Percentiles rank a stretch among this genome's conserved stretches.
phyloP scores from a whole-genome alignment of 2,113 vertebrate species.

The Pollimyrus isidori region DNA sequence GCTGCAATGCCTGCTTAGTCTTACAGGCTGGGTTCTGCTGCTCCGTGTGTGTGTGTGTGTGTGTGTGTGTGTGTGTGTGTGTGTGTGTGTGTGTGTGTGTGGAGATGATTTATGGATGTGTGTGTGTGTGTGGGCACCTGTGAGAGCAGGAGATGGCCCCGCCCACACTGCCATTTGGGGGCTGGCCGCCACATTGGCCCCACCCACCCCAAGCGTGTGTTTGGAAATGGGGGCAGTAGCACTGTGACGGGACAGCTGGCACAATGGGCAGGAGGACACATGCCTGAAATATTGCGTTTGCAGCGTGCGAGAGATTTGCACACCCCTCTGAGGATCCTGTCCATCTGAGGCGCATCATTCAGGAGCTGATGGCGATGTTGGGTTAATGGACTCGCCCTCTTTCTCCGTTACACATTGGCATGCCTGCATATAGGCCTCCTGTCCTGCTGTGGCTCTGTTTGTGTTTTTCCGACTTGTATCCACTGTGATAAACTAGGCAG shows the following conservation, averaged over 20 bases:
- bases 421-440: not conserved
- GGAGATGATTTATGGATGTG: no score
- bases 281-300: not conserved
- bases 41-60: not conserved
- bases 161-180: not conserved
- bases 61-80: no score
- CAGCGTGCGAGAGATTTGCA: not conserved
- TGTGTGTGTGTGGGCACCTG: not conserved
- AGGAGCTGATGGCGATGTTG: not conserved
- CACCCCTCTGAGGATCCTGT: not conserved
- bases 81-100: not conserved
- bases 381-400: not conserved
- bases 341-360: not conserved
- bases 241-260: not conserved
- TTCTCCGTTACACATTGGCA: not conserved
- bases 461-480: not conserved
- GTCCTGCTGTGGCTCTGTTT: not conserved
- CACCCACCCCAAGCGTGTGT: not conserved
- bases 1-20: not conserved
- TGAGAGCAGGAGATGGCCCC: not conserved
- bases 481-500: not conserved
- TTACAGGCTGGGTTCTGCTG: not conserved
- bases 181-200: not conserved
- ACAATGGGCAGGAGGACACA: not conserved
- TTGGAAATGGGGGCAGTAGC: not conserved